Evolutionary conservation across 1,140 invertebrate genomes (phyloP).

Genomic region (Heliconius hewitsoni): DNA sequence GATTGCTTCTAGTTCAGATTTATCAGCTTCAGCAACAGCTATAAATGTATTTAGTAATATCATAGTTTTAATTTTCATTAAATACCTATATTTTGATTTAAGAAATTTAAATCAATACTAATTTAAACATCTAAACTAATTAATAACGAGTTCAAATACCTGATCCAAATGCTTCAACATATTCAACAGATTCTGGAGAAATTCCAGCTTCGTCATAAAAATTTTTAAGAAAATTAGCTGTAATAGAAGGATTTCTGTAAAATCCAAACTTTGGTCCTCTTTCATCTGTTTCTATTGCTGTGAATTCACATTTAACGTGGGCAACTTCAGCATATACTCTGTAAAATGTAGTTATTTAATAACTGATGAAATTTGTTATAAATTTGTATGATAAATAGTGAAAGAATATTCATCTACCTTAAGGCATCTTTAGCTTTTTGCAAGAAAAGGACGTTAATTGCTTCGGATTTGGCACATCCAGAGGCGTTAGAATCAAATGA

Average conservation of each 20-base stretch:
- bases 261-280: constrained; percentile 58
- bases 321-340: constrained; percentile 86
- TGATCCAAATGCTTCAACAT: constrained; percentile 89
- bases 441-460: constrained; percentile 88
- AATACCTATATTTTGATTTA: no score
- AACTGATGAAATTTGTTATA: background rate
- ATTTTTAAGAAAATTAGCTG: constrained; percentile 81
- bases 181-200: constrained; percentile 84
- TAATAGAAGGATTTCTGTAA: constrained; percentile 81
- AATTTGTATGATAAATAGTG: background rate
- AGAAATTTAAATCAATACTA: no score
- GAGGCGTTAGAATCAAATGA: constrained; percentile 90
- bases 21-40: constrained; percentile 71
- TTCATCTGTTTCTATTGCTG: constrained; percentile 38
- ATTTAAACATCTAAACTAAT: no score
- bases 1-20: constrained; percentile 57
- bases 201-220: constrained; percentile 84
- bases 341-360: constrained; percentile 28
- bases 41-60: constrained; percentile 43
- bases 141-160: constrained; percentile 40
- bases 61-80: no score
- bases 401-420: constrained; percentile 70
- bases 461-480: constrained; percentile 86
- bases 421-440: constrained; percentile 89
- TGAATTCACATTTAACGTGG: constrained; percentile 84